Conservation (phyloP, 2,797 vertebrate species). For the Coracias cyanogaster region DNA sequence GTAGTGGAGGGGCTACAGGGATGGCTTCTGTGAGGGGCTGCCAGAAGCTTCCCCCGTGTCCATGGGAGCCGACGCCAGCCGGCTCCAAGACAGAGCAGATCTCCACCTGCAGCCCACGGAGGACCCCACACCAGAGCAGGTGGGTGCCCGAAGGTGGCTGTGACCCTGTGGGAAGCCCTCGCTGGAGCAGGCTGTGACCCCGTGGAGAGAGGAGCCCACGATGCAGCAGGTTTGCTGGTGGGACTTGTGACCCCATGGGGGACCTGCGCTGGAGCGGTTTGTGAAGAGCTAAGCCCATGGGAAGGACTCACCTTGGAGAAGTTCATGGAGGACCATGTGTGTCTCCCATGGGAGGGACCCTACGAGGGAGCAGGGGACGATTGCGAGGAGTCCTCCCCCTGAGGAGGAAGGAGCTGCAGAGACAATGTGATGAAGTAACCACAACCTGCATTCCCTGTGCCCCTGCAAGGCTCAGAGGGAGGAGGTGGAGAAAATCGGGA, state of each 20-base stretch:
- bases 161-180: too few relatives aligned
- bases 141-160: too few relatives aligned
- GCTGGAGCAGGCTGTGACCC: background rate
- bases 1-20: background rate
- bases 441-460: background rate
- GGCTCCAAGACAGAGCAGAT: too few relatives aligned
- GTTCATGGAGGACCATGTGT: background rate
- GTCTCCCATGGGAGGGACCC: too few relatives aligned
- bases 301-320: background rate
- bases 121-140: too few relatives aligned
- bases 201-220: too few relatives aligned
- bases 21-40: too few relatives aligned
- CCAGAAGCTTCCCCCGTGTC: background rate
- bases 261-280: background rate
- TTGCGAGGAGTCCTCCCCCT: background rate
- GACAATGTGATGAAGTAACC: rapidly evolving
- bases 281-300: background rate
- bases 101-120: too few relatives aligned
- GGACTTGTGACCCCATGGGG: too few relatives aligned
- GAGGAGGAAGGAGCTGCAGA: background rate
- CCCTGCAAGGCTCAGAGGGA: rapidly evolving
- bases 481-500: background rate
- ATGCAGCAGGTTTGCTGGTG: too few relatives aligned
- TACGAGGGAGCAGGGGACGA: background rate
- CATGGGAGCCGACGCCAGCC: background rate